A percentile compares a stretch with the other conserved stretches of the same genome.
Conservation (phyloP, 2,113 vertebrate species). For the Cyphomyrus discorhynchus region DNA sequence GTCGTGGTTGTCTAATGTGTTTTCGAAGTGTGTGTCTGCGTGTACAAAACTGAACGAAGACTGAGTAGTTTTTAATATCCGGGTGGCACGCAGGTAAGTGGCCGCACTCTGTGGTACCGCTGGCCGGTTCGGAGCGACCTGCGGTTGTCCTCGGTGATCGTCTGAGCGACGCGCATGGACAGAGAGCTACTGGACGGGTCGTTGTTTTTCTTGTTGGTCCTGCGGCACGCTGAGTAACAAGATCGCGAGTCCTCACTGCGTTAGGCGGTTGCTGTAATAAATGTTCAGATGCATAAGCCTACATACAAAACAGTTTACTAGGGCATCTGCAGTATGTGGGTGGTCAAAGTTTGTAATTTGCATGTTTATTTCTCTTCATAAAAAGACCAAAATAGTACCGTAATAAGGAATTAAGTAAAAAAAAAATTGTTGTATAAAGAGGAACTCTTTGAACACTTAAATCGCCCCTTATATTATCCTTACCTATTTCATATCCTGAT, state of each 20-base stretch:
- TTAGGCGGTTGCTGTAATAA: not conserved
- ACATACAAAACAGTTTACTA: not conserved
- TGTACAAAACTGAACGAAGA: not conserved
- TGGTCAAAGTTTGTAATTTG: not conserved
- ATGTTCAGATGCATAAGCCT: not conserved
- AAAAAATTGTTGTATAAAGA: not conserved
- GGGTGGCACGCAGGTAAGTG: not conserved
- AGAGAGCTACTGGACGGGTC: not conserved
- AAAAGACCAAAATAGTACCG: not conserved
- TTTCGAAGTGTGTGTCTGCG: not conserved
- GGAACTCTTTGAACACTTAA: not conserved
- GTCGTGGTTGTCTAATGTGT: not conserved
- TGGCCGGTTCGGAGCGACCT: too few relatives aligned
- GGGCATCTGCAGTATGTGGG: not conserved
- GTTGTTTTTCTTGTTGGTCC: not conserved
- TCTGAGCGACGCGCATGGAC: not conserved
- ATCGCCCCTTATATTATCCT: not conserved
- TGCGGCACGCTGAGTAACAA: not conserved
- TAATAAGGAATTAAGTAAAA: not conserved
- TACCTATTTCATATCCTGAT: not conserved
- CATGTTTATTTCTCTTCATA: not conserved
- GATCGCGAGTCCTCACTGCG: not conserved
- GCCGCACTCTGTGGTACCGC: not conserved
- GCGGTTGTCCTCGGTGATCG: not conserved
- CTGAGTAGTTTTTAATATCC: not conserved